phyloP scores from a whole-genome alignment of 2,888 invertebrate species.

The Ellobium chinense region DNA sequence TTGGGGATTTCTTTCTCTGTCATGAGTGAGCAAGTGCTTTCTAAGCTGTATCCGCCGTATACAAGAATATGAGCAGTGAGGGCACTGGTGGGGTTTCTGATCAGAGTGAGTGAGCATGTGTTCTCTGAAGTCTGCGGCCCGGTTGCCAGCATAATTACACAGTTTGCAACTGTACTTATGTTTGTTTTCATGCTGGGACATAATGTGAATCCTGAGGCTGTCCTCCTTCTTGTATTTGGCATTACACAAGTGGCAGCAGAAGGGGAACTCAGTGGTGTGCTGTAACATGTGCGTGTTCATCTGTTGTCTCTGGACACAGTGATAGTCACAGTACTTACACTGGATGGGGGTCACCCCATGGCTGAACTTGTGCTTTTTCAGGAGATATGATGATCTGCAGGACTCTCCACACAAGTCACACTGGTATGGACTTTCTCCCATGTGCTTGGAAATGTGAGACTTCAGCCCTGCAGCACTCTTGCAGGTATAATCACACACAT shows the following conservation, averaged over 20 bases:
- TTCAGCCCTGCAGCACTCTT: slow-evolving; percentile 36
- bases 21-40: slow-evolving; percentile 34
- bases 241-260: slow-evolving; percentile 37
- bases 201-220: slow-evolving; percentile 37
- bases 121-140: slow-evolving; percentile 43
- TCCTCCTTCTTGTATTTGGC: slow-evolving; percentile 46
- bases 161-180: slow-evolving; percentile 18
- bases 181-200: slow-evolving; percentile 28
- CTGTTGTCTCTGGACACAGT: slow-evolving; percentile 42
- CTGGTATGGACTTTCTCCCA: slow-evolving; percentile 15
- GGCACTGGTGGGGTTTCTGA: slow-evolving; percentile 39
- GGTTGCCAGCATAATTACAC: slow-evolving; percentile 44
- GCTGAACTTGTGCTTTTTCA: slow-evolving; percentile 41
- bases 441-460: slow-evolving; percentile 41
- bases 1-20: background rate
- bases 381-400: slow-evolving; percentile 8
- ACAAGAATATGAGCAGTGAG: slow-evolving; percentile 38
- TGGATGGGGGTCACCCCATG: slow-evolving; percentile 33
- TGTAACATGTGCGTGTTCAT: slow-evolving; percentile 42
- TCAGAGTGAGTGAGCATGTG: slow-evolving; percentile 45
- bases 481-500: slow-evolving; percentile 23
- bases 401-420: slow-evolving; percentile 34
- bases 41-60: slow-evolving; percentile 27
- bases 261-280: slow-evolving; percentile 37
- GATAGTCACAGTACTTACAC: slow-evolving; percentile 39